Percentiles rank a stretch among this genome's conserved stretches.
Evolutionary conservation across 2,113 vertebrate genomes (phyloP).

Genomic region (Micromys minutus): DNA sequence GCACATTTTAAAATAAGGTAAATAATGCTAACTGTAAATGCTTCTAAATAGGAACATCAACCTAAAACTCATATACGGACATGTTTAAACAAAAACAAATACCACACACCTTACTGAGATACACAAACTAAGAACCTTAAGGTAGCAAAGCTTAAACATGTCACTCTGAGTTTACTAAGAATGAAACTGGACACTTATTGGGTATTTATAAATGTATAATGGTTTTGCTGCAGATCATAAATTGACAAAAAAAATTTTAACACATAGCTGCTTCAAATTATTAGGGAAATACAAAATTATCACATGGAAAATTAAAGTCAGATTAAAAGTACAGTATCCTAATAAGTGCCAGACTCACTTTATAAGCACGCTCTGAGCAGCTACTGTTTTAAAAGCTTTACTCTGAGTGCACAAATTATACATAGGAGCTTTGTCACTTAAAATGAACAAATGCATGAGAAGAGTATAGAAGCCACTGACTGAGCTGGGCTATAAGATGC

Average conservation of each 20-base stretch:
- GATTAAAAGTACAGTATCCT: not conserved
- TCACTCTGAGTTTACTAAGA: slow-evolving; percentile 81
- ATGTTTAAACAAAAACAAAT: slow-evolving; percentile 42
- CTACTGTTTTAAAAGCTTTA: slow-evolving; percentile 47
- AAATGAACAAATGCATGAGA: slow-evolving; percentile 71
- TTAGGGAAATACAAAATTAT: not conserved
- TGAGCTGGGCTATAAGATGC: slow-evolving; percentile 69
- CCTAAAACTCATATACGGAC: slow-evolving; percentile 30
- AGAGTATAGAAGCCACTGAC: slow-evolving; percentile 68
- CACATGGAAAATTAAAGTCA: slow-evolving; percentile 58
- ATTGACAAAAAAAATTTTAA: slow-evolving; percentile 14
- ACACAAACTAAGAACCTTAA: slow-evolving; percentile 72
- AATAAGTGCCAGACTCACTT: slow-evolving; percentile 26
- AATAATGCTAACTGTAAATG: slow-evolving; percentile 48
- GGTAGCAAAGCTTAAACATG: slow-evolving; percentile 75
- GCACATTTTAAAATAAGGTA: slow-evolving; percentile 50
- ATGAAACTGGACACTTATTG: slow-evolving; percentile 72
- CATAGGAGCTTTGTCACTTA: slow-evolving; percentile 76
- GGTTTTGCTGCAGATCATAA: not conserved
- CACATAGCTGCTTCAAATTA: slow-evolving; percentile 52
- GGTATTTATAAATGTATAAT: not conserved
- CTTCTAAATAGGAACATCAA: slow-evolving; percentile 49
- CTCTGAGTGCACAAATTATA: slow-evolving; percentile 60
- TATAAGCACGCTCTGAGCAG: slow-evolving; percentile 15
- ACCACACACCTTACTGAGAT: slow-evolving; percentile 45